A percentile compares a stretch with the other conserved stretches of the same genome.
These are phyloP conservation scores for Forbesichthys agassizii DNA, from an alignment of 2,113 vertebrate species.

Conservation along the genomic window DNA sequence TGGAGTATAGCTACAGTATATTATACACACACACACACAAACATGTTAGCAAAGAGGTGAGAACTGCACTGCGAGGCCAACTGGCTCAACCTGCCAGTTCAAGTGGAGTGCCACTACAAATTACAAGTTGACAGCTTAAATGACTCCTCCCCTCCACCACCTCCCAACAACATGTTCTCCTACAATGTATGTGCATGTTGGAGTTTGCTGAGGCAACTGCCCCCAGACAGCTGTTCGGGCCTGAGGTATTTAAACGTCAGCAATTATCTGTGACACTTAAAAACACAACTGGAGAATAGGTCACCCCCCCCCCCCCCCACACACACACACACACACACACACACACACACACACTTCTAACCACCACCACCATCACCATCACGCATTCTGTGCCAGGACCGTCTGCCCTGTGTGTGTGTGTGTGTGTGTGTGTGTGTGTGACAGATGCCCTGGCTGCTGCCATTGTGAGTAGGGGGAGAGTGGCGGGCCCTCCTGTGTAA, in stretches of 20 bases:
- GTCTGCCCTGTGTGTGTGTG: constrained; percentile 42
- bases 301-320: not conserved
- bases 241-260: constrained; percentile 50
- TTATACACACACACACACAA: constrained; percentile 20
- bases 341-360: constrained; percentile 18
- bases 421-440: constrained; percentile 38
- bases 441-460: constrained; percentile 67
- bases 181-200: constrained; percentile 63
- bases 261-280: constrained; percentile 38
- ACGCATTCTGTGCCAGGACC: constrained; percentile 21
- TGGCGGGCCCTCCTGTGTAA: constrained; percentile 66
- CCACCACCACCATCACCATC: not conserved
- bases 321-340: not conserved
- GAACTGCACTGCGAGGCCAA: constrained; percentile 60
- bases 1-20: constrained; percentile 29
- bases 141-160: constrained; percentile 15
- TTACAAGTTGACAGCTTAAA: constrained; percentile 72
- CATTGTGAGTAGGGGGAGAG: constrained; percentile 33
- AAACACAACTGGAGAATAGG: constrained; percentile 1
- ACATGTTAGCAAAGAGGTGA: constrained; percentile 51
- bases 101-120: constrained; percentile 67
- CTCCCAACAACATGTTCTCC: constrained; percentile 48
- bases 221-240: constrained; percentile 53
- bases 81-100: constrained; percentile 67
- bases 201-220: constrained; percentile 53